These are phyloP conservation scores for Vireo altiloquus DNA, from an alignment of 2,113 vertebrate genomes.

Conservation along the genomic window DNA sequence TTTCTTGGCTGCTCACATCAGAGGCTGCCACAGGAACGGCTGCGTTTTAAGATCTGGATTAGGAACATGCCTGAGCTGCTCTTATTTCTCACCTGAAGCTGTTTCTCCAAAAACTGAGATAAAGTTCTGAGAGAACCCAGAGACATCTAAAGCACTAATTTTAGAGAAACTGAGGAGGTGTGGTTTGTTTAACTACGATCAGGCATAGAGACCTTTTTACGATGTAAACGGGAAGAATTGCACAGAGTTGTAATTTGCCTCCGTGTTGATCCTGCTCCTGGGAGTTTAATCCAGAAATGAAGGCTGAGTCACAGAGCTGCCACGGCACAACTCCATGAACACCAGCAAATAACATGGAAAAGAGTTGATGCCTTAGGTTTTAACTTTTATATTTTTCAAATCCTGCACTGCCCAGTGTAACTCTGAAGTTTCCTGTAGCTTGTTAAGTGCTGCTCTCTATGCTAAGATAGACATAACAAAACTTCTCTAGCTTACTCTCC, in stretches of 20 bases:
- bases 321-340: not conserved
- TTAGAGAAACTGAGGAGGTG: not conserved
- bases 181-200: not conserved
- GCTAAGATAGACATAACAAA: too few species aligned
- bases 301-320: not conserved
- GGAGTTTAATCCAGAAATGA: not conserved
- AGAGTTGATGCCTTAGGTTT: not conserved
- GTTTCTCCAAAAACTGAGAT: not conserved
- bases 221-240: not conserved
- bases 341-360: not conserved
- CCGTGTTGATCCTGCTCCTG: not conserved
- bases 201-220: not conserved
- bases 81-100: not conserved
- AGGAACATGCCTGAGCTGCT: not conserved
- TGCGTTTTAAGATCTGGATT: not conserved
- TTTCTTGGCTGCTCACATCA: not conserved
- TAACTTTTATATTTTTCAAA: too few species aligned
- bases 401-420: too few species aligned
- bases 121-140: not conserved
- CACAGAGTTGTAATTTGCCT: not conserved
- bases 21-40: not conserved
- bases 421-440: too few species aligned
- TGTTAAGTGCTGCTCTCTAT: too few species aligned
- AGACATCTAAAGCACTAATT: not conserved
- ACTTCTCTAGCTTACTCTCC: too few species aligned